Conservation (phyloP, 1,140 invertebrate genomes). For the Procambarus virginalis region DNA sequence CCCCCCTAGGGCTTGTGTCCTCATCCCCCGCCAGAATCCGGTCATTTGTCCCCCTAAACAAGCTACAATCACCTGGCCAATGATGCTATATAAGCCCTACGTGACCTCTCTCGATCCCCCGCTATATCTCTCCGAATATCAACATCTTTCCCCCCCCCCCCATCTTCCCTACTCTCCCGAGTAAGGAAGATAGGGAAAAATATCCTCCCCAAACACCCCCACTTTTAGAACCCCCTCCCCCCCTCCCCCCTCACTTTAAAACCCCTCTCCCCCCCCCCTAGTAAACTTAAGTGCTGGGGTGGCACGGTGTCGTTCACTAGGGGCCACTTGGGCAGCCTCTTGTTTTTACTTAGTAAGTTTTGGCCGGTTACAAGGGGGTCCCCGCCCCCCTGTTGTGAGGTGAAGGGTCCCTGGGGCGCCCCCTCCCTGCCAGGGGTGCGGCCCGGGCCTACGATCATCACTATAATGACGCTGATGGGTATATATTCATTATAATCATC, state of each 20-base stretch:
- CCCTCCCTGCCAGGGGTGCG: too few species aligned
- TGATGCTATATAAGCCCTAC: not conserved
- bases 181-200: too few species aligned
- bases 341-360: not conserved
- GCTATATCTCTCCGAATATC: not conserved
- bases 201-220: not conserved
- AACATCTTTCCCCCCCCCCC: not conserved
- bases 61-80: conserved; percentile 40
- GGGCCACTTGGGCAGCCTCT: too few species aligned
- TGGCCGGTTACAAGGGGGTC: not conserved
- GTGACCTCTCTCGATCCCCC: not conserved
- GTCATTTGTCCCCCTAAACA: conserved; percentile 42
- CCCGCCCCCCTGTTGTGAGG: not conserved
- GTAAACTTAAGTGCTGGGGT: not conserved
- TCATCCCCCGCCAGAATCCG: not conserved
- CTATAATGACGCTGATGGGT: too few species aligned
- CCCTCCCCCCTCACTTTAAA: not conserved
- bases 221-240: not conserved
- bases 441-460: too few species aligned
- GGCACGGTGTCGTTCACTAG: too few species aligned
- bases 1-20: conserved; percentile 23
- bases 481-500: too few species aligned
- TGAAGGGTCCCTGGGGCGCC: too few species aligned
- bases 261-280: not conserved
- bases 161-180: not conserved